Percentiles rank a stretch among this genome's conserved stretches.
Conservation (phyloP, 2,113 vertebrate genomes). For the Hystrix brachyura region DNA sequence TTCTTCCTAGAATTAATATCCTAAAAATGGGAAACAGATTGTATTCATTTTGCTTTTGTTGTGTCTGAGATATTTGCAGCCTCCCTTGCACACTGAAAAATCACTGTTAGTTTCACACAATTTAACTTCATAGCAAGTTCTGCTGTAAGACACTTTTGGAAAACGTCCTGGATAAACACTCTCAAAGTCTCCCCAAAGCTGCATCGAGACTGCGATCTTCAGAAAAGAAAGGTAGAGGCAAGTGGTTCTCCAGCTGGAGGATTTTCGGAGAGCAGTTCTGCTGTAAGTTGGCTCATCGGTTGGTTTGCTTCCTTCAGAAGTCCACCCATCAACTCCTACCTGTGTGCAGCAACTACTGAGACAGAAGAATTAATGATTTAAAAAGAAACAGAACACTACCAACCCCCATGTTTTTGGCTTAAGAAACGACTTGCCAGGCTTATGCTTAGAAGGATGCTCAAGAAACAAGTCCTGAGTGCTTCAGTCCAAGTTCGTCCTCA, state of each 20-base stretch:
- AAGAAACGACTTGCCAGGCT: neutral
- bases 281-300: neutral
- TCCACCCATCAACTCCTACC: neutral
- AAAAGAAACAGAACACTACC: neutral
- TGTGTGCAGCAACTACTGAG: neutral
- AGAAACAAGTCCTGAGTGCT: neutral
- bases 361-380: neutral
- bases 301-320: constrained; percentile 10
- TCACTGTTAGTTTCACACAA: constrained; percentile 69
- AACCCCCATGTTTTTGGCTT: neutral
- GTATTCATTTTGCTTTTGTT: constrained; percentile 65
- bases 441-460: neutral
- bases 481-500: neutral
- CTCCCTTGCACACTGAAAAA: constrained; percentile 56
- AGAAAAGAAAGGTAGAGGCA: neutral
- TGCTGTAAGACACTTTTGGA: constrained; percentile 59
- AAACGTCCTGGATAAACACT: constrained; percentile 57
- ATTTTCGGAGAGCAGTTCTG: neutral
- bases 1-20: constrained; percentile 39
- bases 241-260: neutral
- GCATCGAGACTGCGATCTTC: neutral
- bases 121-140: constrained; percentile 72
- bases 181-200: constrained; percentile 32
- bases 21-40: constrained; percentile 59
- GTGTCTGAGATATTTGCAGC: constrained; percentile 55